Evolutionary conservation across 1,140 invertebrate genomes (phyloP).

Genomic region (Rhynchophorus ferrugineus): DNA sequence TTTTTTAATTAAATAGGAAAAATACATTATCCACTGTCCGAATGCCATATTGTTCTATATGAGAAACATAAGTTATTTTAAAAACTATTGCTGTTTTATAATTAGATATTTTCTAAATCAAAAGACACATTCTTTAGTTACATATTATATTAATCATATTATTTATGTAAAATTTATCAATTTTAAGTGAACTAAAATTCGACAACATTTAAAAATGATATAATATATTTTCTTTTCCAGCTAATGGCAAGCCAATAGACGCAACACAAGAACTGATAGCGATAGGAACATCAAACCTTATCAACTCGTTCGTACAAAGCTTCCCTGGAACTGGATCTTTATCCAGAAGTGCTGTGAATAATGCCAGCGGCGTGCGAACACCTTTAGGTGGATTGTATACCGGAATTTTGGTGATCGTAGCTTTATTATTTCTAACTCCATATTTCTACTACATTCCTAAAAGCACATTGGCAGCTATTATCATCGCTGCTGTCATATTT

Average conservation of each 20-base stretch:
- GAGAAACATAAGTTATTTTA: no score
- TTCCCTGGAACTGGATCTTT: slow-evolving; percentile 84
- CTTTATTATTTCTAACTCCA: slow-evolving; percentile 72
- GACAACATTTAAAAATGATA: no score
- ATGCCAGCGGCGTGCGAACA: slow-evolving; percentile 80
- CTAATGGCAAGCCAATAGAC: slow-evolving; percentile 69
- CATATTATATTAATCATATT: no score
- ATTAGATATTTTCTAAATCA: no score
- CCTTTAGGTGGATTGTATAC: slow-evolving; percentile 83
- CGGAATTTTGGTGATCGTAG: slow-evolving; percentile 67
- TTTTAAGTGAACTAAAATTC: no score
- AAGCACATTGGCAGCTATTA: slow-evolving; percentile 68
- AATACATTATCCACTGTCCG: no score
- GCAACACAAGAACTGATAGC: slow-evolving; percentile 79
- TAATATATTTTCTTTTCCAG: slow-evolving; percentile 42
- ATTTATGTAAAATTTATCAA: no score
- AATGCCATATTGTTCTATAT: no score
- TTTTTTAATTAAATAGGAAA: no score
- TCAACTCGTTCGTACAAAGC: slow-evolving; percentile 78
- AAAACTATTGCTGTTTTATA: no score
- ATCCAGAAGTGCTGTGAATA: slow-evolving; percentile 82
- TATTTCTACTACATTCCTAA: slow-evolving; percentile 79
- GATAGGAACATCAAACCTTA: slow-evolving; percentile 72
- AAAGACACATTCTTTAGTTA: no score
- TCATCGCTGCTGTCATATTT: slow-evolving; percentile 74